Base-by-base conservation (phyloP, 2,888 invertebrate genomes). In the Lochmaea capreae region DNA sequence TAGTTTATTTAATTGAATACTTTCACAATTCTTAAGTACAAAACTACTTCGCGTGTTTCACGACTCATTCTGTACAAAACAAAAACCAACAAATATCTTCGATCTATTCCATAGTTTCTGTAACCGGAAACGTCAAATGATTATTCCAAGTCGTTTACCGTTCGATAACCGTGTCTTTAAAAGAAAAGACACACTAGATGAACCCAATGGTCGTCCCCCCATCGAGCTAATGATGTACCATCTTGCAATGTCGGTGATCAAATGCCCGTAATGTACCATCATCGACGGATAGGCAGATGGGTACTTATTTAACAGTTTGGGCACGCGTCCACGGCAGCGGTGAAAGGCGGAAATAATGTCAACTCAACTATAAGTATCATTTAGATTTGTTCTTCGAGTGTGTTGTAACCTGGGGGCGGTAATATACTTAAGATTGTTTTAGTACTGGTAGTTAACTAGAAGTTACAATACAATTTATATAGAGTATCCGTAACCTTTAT, bases 261-360 rank as follows among this genome's bases (percentile, higher is more conserved):
- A 79, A 81, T 82, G 78, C 79, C 80, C 77, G 78, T 83, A 82
- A 83, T 82, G 75, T 77, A 69, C 69, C 72, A 70, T 65, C 63
- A 63, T 62, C 70, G 61, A 12, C 61, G 61, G 61, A 61, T 61
- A 46, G 71, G 68, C 12, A 39, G 66, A 63, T 43, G 63, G 67
- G 66, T 66, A 61, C 67, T 66, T 73, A 75, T 74, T 78, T 77
- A 72, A 72, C 73, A 78, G 77, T 77, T 62, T 65, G 70, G 76
- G 79, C 81, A 81, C 81, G 81, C 80, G 80, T 81, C 79, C 73
- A 71, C 74, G 66, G 75, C 77, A 76, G 78, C 81, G 80, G 81
- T 81, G 81, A 81, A 81, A 81, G 81, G 80, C 81, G 81, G 81
- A 81, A 81, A 80, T 75, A 71, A 71, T 80, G 80, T 79, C 80